Evolutionary conservation across 2,797 vertebrate genomes (phyloP), one percentile per base, ranked within the genome.

Genomic region (Hirundo rustica): DNA sequence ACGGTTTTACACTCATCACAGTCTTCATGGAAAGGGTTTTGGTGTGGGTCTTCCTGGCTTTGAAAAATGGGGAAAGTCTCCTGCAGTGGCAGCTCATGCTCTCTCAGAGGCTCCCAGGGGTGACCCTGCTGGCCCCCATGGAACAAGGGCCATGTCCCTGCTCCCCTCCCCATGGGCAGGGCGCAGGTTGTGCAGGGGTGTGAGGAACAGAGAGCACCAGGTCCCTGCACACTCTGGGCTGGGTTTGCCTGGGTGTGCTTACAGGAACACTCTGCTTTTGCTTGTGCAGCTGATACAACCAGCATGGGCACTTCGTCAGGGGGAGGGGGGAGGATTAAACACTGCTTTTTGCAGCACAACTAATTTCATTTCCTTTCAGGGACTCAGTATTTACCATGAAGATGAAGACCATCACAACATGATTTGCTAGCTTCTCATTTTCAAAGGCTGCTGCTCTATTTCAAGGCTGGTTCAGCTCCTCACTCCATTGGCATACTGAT

Each of bases 141-240:
- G 50, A 5, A 16, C 50, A 17, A 0, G 1, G 64, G 10, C 7
- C 48, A 7, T 9, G 34, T 34, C 30, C 48, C 60, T 2, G 0
- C 23, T 81, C 13, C 68, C 22, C 21, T 73, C 11, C 48, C 50
- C 55, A 4, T 0, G 3, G 26, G 11, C 0, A 6, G 42, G 20
- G 6, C 0, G 2, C 5, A 29, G 40, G 65, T 34, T 44, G 47
- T 10, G 66, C 36, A 3, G 2, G 23, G 38, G 7, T 13, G 25
- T 29, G 48, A 32, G 42, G 25, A 14, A 15, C 7, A 7, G 5
- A 0, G 23, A 30, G 20, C 42, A 10, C 26, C 7, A 17, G 64
- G 32, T 9, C 29, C 13, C 0, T 2, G 2, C 13, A 11, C 5
- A 3, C 36, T 4, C 51, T 6, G 16, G 50, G 48, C 13, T 60